phyloP scores from a whole-genome alignment of 92 coral and sea anemone genomes.

The Galaxea fascicularis region DNA sequence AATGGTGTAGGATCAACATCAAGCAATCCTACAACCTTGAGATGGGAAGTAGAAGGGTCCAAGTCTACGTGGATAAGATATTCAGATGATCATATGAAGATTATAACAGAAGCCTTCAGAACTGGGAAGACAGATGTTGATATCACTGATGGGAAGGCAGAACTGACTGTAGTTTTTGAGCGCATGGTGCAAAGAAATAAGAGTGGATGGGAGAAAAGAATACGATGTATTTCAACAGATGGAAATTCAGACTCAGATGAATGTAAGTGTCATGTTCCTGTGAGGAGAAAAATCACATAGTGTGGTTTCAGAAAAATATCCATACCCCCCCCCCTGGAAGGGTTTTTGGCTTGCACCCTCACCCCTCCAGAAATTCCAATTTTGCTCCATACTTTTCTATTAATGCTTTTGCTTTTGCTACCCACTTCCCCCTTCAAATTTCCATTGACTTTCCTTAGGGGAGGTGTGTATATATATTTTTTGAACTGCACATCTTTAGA shows the following conservation, averaged over 20 bases:
- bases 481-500: no score
- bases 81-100: conserved; percentile 67
- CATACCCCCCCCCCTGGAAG: no score
- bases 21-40: conserved; percentile 12
- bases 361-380: no score
- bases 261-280: conserved; percentile 45
- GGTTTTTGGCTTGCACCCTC: no score
- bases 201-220: conserved; percentile 94
- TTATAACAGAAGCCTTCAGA: conserved; percentile 70
- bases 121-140: conserved; percentile 70
- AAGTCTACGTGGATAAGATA: conserved; percentile 78
- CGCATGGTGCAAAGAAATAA: conserved; percentile 92
- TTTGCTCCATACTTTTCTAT: no score
- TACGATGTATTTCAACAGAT: conserved; percentile 75
- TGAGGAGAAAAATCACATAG: no score
- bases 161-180: conserved; percentile 74
- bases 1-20: neutral
- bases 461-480: no score
- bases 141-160: conserved; percentile 64
- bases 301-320: no score
- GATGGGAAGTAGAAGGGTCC: conserved; percentile 81
- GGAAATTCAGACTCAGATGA: conserved; percentile 53
- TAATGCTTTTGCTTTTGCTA: no score
- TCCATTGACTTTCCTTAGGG: no score
- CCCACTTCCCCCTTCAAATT: no score